Percentiles rank a stretch among this genome's conserved stretches.
phyloP scores from a whole-genome alignment of 2,113 vertebrate species.

The Sardina pilchardus region DNA sequence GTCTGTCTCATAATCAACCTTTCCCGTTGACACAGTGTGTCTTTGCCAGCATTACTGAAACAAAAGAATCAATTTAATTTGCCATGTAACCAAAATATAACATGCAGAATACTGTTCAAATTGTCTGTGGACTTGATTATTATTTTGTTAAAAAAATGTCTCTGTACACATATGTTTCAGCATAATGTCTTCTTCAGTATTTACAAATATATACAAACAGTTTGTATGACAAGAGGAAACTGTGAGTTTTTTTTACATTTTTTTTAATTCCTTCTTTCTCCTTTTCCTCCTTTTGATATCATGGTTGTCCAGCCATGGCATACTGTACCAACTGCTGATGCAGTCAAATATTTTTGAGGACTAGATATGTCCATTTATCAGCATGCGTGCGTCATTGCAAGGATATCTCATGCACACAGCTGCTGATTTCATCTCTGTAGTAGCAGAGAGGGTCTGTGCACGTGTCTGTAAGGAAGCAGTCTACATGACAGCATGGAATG shows the following conservation, averaged over 20 bases:
- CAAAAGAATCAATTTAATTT: neutral
- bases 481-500: neutral
- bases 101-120: neutral
- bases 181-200: too few relatives aligned
- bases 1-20: neutral
- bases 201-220: too few relatives aligned
- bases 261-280: too few relatives aligned
- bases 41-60: neutral
- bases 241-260: neutral
- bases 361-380: neutral
- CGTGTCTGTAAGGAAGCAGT: neutral
- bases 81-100: neutral
- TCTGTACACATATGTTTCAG: neutral
- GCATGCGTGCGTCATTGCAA: neutral
- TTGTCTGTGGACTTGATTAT: neutral
- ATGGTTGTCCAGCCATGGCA: neutral
- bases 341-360: neutral
- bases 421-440: conserved; percentile 10
- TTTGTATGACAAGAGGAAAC: too few relatives aligned
- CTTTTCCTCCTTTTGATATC: neutral
- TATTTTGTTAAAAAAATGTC: too few relatives aligned
- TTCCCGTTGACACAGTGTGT: neutral
- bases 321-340: neutral
- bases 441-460: neutral
- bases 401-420: neutral